Conservation (phyloP, 2,888 invertebrate genomes). For the Perizoma affinitatum region DNA sequence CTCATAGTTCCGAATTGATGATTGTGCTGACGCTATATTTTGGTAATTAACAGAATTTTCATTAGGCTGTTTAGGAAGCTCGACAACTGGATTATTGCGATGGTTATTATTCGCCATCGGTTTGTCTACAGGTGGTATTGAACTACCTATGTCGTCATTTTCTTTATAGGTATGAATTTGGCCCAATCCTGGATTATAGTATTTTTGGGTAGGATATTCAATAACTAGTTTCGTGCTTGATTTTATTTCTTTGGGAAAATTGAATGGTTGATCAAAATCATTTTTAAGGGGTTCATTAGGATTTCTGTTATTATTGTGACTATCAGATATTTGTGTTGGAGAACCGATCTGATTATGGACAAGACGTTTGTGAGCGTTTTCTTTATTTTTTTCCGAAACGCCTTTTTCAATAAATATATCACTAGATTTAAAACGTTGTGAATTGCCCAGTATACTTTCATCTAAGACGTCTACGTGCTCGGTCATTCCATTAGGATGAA, state of each 20-base stretch:
- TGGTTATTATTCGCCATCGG: not conserved
- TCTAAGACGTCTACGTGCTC: slow-evolving; percentile 10
- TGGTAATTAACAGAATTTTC: slow-evolving; percentile 1
- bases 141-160: not conserved
- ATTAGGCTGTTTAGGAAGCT: not conserved
- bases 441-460: slow-evolving; percentile 11
- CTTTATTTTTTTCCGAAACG: slow-evolving; percentile 1
- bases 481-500: slow-evolving; percentile 12
- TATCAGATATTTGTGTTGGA: not conserved
- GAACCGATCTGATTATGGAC: not conserved
- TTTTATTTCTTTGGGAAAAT: not conserved
- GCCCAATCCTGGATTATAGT: slow-evolving; percentile 9
- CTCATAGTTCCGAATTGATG: not conserved
- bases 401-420: slow-evolving; percentile 6
- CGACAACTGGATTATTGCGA: not conserved
- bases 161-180: not conserved
- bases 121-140: slow-evolving; percentile 4
- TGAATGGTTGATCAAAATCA: not conserved
- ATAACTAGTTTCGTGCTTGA: not conserved
- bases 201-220: not conserved
- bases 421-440: slow-evolving; percentile 9
- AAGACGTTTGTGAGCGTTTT: not conserved
- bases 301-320: not conserved
- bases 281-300: not conserved
- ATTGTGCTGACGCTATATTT: not conserved